Evolutionary conservation across 2,797 vertebrate genomes (phyloP), one percentile per base, ranked within the genome.

Genomic region (Pangasius sanitwongsei): DNA sequence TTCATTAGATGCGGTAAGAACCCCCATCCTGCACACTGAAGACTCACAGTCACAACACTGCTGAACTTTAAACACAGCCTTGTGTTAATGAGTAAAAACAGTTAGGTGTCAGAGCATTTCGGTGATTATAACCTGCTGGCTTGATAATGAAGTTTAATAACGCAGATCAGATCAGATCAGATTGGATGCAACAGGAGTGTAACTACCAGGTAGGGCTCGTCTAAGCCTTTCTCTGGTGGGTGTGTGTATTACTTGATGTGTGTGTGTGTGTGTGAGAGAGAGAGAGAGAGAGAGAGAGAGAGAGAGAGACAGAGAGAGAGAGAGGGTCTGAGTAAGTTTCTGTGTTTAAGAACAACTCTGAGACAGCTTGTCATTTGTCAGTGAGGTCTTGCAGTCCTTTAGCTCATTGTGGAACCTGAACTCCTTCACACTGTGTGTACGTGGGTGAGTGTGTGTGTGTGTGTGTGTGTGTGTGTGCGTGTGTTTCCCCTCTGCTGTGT

Each of bases 71-170:
- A 37, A 37, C 50, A 55, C 13, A 0, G 16, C 0, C 2, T 15
- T 8, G 4, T n/a, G 28, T 53, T 78, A n/a, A 13, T 0, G 48
- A 34, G 18, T 61, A 15, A 61, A 25, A 61, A 61, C 80, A 11
- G 55, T 18, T 59, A 37, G 0, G 18, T 12, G 55, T 41, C 80
- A 15, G 15, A 55, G 37, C 55, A 59, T 25, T 82, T 5, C 55
- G 28, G 55, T 82, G 80, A 82, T 82, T 61, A 82, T 57, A 61
- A 59, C 78, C 78, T 59, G 55, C 78, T 61, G 78, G 11, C 31
- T 37, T 0, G 20, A 25, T 59, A 41, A 82, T 37, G 11, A 25
- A 37, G 53, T 25, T 81, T 81, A 81, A 81, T 41, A 41, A 41
- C 5, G 20, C 55, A 11, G 34, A 37, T 12, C 31, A 12, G 31